These are phyloP conservation scores for Lypha dubia DNA, from an alignment of 2,888 invertebrate species.

Conservation along the genomic window DNA sequence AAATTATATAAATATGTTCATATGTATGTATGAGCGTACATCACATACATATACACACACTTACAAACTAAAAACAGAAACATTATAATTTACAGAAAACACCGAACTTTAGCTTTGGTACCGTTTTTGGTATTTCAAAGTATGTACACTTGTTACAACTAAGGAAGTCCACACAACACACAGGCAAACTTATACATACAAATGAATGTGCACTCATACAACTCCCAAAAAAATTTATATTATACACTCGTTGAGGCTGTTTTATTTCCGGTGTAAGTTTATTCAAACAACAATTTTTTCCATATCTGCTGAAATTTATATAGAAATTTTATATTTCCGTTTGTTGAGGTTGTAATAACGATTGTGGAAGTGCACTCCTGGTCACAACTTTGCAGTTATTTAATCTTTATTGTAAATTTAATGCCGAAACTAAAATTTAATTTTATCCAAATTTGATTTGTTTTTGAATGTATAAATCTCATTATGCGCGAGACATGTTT, in stretches of 20 bases:
- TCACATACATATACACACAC: not conserved
- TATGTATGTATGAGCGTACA: not conserved
- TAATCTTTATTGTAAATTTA: slow-evolving; percentile 9
- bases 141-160: slow-evolving; percentile 31
- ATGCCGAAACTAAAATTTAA: slow-evolving; percentile 9
- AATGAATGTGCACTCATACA: not conserved
- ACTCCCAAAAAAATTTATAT: slow-evolving; percentile 33
- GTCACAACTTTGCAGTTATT: not conserved
- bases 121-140: slow-evolving; percentile 4
- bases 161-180: slow-evolving; percentile 25
- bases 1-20: slow-evolving; percentile 24
- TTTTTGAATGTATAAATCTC: slow-evolving; percentile 6
- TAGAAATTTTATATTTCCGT: slow-evolving; percentile 57
- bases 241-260: slow-evolving; percentile 52
- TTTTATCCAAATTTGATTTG: slow-evolving; percentile 4
- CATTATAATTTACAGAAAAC: slow-evolving; percentile 41
- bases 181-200: not conserved
- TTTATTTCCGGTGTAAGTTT: slow-evolving; percentile 57
- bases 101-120: slow-evolving; percentile 20
- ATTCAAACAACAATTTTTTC: slow-evolving; percentile 29
- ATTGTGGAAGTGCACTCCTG: slow-evolving; percentile 13
- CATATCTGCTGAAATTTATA: slow-evolving; percentile 43
- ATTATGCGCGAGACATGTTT: slow-evolving; percentile 33
- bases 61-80: not conserved
- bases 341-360: slow-evolving; percentile 30